Percentiles rank a stretch among this genome's conserved stretches.
phyloP scores from a whole-genome alignment of 1,140 invertebrate genomes.

The Drosophila sulfurigaster region DNA sequence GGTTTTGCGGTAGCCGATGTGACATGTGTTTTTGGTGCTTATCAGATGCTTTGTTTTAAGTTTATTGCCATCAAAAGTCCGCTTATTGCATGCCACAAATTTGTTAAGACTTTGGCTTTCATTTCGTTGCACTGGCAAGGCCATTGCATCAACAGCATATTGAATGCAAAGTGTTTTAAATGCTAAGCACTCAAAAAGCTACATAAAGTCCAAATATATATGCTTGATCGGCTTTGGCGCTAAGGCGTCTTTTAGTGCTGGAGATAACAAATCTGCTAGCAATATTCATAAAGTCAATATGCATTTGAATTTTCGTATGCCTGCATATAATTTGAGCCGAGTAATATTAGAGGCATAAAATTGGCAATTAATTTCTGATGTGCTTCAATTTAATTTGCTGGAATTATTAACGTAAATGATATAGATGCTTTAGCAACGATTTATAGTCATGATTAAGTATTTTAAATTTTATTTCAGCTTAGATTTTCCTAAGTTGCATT shows the following conservation, averaged over 20 bases:
- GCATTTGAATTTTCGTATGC: background rate
- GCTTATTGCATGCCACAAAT: slow-evolving; percentile 39
- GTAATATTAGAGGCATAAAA: too few relatives aligned
- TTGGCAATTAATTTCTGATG: too few relatives aligned
- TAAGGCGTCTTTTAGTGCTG: background rate
- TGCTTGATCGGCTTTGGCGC: background rate
- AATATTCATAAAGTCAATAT: background rate
- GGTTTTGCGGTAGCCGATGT: slow-evolving; percentile 20
- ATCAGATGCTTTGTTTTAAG: slow-evolving; percentile 40
- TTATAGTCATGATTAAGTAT: too few relatives aligned
- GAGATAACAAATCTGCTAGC: background rate
- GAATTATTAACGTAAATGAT: too few relatives aligned
- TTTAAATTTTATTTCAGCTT: too few relatives aligned
- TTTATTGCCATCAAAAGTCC: slow-evolving; percentile 41
- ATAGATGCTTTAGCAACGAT: too few relatives aligned
- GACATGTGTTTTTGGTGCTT: slow-evolving; percentile 48
- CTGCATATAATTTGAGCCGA: too few relatives aligned
- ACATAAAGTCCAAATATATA: background rate
- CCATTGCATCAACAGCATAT: background rate
- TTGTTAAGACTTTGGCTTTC: slow-evolving; percentile 17
- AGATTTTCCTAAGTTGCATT: too few relatives aligned
- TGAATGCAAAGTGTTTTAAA: background rate
- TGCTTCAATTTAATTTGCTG: too few relatives aligned
- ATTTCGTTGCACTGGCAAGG: slow-evolving; percentile 1
- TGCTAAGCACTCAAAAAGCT: background rate